Conservation (phyloP, 2,113 vertebrate species). For the Grantiella picta region DNA sequence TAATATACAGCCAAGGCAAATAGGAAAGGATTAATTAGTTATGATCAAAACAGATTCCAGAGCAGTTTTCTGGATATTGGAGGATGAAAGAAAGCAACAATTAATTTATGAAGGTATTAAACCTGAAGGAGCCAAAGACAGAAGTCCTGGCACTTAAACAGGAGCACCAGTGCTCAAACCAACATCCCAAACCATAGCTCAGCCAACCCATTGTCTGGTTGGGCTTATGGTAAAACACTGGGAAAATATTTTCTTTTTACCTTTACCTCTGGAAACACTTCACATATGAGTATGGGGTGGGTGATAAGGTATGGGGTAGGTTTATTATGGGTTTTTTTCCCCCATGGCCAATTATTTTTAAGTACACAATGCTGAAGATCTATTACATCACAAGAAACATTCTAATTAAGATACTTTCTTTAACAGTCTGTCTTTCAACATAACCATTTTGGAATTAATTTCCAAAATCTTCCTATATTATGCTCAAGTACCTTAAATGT, state of each 20-base stretch:
- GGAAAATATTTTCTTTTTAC: neutral
- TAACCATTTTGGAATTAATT: neutral
- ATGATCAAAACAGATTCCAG: neutral
- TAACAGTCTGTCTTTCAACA: neutral
- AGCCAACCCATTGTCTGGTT: accelerated
- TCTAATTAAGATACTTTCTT: neutral
- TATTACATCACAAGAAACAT: neutral
- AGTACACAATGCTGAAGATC: neutral
- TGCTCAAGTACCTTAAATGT: accelerated
- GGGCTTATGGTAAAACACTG: neutral
- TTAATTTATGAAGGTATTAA: neutral
- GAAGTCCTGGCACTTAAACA: neutral
- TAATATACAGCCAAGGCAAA: neutral
- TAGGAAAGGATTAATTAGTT: neutral
- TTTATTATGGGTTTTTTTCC: accelerated
- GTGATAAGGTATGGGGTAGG: too few relatives aligned
- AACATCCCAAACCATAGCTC: neutral
- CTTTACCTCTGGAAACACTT: neutral
- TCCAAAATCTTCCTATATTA: neutral
- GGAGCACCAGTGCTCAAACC: neutral
- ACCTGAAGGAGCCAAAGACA: accelerated
- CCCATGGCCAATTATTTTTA: neutral
- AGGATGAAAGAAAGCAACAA: neutral
- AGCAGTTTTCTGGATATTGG: accelerated
- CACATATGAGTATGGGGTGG: accelerated